Base-by-base conservation (phyloP, 2,113 vertebrate species). In the Prionailurus viverrinus region DNA sequence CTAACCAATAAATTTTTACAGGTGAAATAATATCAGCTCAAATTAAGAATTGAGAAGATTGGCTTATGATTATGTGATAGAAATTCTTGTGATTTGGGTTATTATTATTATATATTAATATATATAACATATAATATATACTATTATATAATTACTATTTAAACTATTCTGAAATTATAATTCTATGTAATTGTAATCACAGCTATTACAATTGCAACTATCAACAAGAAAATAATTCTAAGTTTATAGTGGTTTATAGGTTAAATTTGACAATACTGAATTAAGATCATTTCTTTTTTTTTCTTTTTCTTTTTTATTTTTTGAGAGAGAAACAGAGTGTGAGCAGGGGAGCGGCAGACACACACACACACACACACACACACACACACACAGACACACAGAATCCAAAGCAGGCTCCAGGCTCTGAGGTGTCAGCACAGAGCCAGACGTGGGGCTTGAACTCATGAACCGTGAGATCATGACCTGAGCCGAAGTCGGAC, bases 231-330 rank as follows among this genome's bases (percentile, higher is more conserved):
- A 65, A 61, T 33, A 81, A 48, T 63, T 53, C 41, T 95, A 82
- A 82, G 21, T 87, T 63, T 63, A 41, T 68, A 82, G 66, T 87
- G 74, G 16, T 76, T 88, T 58, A 41, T 88, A 18, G 84, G 45
- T 81, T 84, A 58, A 89, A 80, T 94, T 73, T 94, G 61, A 2
- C 89, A 84, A 66, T 84, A 51, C 23, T n/a, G 48, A 94, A 89
- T 85, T 86, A 90, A 91, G 63, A 41, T 66, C 4, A 41, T 85
- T 58, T 61, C 53, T 27, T 25, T 55, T 55, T 27, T 25, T 21
- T 19, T 19, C 23, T 61, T 65, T 96, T 51, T 92, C 3, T 65
- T 13, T 61, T 61, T 61, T 61, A 58, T 96, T 51, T 92, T 3
- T 65, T 13, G 19, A 21, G 58, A 19, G 55, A 61, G 21, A 61